Percentiles rank a stretch among this genome's conserved stretches.
phyloP scores from a whole-genome alignment of 2,888 invertebrate genomes.

The Andrena trimmerana region DNA sequence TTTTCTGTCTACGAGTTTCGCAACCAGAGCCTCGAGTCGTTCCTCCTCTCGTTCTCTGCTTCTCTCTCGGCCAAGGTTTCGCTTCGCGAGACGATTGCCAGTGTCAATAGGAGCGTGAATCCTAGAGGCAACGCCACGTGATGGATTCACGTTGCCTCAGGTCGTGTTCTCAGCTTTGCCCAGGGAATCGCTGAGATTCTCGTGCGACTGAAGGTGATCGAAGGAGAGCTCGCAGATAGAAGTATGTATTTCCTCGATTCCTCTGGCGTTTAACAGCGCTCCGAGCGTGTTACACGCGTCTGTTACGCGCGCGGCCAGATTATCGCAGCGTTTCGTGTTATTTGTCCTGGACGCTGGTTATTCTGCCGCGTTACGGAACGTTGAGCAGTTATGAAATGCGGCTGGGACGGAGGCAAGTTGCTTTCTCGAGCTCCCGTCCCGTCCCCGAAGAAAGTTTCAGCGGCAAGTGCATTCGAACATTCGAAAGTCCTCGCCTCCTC shows the following conservation, averaged over 20 bases:
- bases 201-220: neutral
- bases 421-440: conserved; percentile 80
- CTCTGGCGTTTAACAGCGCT: neutral
- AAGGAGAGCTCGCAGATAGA: neutral
- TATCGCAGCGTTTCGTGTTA: conserved; percentile 45
- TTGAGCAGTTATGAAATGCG: conserved; percentile 84
- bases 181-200: too few species aligned
- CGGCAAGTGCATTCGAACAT: conserved; percentile 82
- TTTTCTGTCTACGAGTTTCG: conserved; percentile 1
- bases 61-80: too few species aligned
- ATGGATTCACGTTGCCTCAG: too few species aligned
- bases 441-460: conserved; percentile 82
- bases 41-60: too few species aligned
- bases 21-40: neutral
- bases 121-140: too few species aligned
- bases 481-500: conserved; percentile 78
- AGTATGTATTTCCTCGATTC: neutral
- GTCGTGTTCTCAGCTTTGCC: too few species aligned
- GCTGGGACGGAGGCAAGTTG: conserved; percentile 79
- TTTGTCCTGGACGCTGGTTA: conserved; percentile 46
- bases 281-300: conserved; percentile 23
- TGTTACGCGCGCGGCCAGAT: neutral
- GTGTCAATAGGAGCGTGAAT: too few species aligned
- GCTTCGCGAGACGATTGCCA: too few species aligned
- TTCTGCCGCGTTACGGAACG: conserved; percentile 80